Percentiles rank a stretch among this genome's conserved stretches.
Conservation (phyloP, 2,797 vertebrate species). For the Florisuga fusca region DNA sequence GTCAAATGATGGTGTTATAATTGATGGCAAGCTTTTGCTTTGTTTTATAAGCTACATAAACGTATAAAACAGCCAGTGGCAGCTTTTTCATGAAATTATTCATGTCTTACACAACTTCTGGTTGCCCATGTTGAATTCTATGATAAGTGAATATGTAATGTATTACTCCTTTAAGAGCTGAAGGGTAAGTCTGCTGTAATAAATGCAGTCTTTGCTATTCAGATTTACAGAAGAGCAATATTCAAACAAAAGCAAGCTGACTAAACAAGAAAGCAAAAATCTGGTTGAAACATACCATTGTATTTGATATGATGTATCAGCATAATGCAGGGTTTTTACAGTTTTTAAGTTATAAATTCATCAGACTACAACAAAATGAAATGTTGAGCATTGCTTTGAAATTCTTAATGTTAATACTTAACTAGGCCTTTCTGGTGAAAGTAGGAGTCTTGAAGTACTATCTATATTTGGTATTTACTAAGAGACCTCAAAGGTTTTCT, state of each 20-base stretch:
- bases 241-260: background rate
- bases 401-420: background rate
- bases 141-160: slow-evolving; percentile 31
- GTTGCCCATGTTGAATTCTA: slow-evolving; percentile 28
- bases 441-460: background rate
- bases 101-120: slow-evolving; percentile 48
- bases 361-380: background rate
- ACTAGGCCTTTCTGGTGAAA: background rate
- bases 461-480: background rate
- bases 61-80: slow-evolving; percentile 72
- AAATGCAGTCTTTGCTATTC: slow-evolving; percentile 45
- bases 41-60: slow-evolving; percentile 76
- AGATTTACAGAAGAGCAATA: slow-evolving; percentile 24
- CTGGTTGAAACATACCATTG: background rate
- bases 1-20: slow-evolving; percentile 86
- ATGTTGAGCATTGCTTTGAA: background rate
- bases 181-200: slow-evolving; percentile 55
- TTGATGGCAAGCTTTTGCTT: slow-evolving; percentile 86
- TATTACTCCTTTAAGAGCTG: background rate
- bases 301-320: background rate
- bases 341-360: background rate
- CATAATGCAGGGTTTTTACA: background rate
- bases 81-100: slow-evolving; percentile 67
- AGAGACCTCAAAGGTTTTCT: background rate
- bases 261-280: background rate